Conservation (phyloP, 2,113 vertebrate genomes). For the Platycercus adscitus region DNA sequence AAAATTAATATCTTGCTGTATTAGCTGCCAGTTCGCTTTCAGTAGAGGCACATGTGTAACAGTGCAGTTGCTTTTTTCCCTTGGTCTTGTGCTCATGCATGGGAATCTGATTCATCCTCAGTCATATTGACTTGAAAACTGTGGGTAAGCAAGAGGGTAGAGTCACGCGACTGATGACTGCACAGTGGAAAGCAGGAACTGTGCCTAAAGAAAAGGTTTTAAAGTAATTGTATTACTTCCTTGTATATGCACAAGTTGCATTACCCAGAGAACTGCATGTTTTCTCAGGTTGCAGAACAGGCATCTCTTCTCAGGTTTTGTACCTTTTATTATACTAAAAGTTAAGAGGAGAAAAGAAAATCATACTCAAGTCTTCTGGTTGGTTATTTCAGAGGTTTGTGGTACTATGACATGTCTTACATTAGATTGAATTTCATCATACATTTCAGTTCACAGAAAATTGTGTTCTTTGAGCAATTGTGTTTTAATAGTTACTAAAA, state of each 20-base stretch:
- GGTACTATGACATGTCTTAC: background rate
- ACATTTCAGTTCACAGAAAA: background rate
- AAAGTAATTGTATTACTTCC: background rate
- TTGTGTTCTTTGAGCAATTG: background rate
- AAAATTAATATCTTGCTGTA: background rate
- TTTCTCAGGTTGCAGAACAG: background rate
- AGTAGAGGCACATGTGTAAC: fast-evolving
- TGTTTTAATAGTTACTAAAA: background rate
- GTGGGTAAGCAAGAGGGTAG: background rate
- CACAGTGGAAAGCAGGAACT: background rate
- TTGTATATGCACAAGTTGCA: background rate
- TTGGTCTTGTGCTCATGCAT: background rate
- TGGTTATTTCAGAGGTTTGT: constrained; percentile 5
- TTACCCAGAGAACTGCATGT: background rate
- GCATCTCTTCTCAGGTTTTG: background rate
- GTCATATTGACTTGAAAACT: background rate
- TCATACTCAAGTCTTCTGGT: background rate
- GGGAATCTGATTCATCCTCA: background rate
- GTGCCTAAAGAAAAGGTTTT: constrained; percentile 22
- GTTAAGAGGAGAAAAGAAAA: background rate
- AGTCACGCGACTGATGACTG: background rate
- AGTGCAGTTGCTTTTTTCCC: background rate
- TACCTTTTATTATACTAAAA: background rate
- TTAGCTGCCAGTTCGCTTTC: background rate
- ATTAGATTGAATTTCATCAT: background rate